Base-by-base conservation (phyloP, 2,113 vertebrate genomes). In the human (Homo sapiens) region DNA sequence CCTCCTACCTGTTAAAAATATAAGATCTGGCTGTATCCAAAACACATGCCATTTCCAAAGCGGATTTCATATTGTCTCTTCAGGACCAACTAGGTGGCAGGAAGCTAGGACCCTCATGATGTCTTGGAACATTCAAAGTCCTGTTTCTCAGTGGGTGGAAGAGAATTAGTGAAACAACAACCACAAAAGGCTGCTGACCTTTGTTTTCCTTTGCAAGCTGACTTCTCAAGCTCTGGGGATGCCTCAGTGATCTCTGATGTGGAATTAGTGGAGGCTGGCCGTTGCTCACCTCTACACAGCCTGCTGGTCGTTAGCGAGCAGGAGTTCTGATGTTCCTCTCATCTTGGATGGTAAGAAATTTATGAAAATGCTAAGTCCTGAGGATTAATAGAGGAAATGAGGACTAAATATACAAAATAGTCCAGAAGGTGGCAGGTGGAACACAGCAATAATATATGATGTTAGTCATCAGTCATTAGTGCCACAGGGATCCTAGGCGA, bases 381-480 rank as follows among this genome's bases (percentile, higher is more conserved):
- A 45, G 89, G 94, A 80, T 83, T 96, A 94, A 93, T 96, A 93
- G 95, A 97, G 91, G 94, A 97, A 97, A 97, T 66, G 79, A 85
- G 88, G 52, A 82, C 80, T 92, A 87, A 96, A 94, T 35, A 93
- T 80, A 97, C 32, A 97, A 96, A 98, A 96, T n/a, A 97, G 89
- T 68, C 90, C 84, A 52, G 0, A 38, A 97, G 66, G 97, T 96
- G 97, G 95, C 93, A 97, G 80, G 38, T 82, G 82, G 48, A 97
- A 95, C 84, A 81, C 61, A 81, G 92, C 57, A 95, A 96, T 95
- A 91, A 68, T 92, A 92, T 30, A 17, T 92, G 92, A 97, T 97
- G 84, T 96, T 80, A n/a, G 89, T 93, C 94, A 97, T 98, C 96
- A 25, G 97, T 98, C 90, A 95, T 98, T 92, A 97, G 94, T 52